These are phyloP conservation scores for Crocallis elinguaria DNA, from an alignment of 2,888 invertebrate genomes.

Conservation along the genomic window DNA sequence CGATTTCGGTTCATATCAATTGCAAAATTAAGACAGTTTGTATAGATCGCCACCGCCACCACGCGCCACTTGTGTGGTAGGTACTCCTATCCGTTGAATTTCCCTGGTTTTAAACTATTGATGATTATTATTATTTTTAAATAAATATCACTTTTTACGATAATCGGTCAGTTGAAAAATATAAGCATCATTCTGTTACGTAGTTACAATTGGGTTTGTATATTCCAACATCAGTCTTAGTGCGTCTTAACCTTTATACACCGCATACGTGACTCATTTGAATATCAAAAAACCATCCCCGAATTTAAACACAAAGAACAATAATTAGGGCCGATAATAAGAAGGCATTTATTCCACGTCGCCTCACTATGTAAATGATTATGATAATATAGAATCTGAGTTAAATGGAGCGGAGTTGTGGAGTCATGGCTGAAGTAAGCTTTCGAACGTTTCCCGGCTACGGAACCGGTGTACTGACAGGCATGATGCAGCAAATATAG, in stretches of 20 bases:
- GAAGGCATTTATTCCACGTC: slow-evolving; percentile 67
- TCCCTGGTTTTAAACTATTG: too few relatives aligned
- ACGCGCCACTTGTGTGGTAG: too few relatives aligned
- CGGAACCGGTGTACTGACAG: slow-evolving; percentile 59
- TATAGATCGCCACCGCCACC: too few relatives aligned
- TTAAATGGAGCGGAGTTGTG: slow-evolving; percentile 77
- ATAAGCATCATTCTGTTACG: too few relatives aligned
- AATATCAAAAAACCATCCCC: slow-evolving; percentile 63
- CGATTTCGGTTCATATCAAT: too few relatives aligned
- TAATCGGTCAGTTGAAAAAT: too few relatives aligned
- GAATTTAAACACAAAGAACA: slow-evolving; percentile 79
- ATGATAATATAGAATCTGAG: slow-evolving; percentile 78
- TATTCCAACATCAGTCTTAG: too few relatives aligned
- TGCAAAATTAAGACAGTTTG: too few relatives aligned
- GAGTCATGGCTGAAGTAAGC: slow-evolving; percentile 71
- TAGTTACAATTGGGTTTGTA: too few relatives aligned
- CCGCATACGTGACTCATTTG: slow-evolving; percentile 67
- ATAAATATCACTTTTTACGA: too few relatives aligned
- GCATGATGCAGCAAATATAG: slow-evolving; percentile 69
- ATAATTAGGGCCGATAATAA: slow-evolving; percentile 80
- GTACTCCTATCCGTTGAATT: too few relatives aligned
- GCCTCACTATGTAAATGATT: slow-evolving; percentile 77
- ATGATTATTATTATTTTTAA: too few relatives aligned
- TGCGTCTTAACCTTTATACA: slow-evolving; percentile 24
- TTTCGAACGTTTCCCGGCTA: slow-evolving; percentile 60